These are phyloP conservation scores for Argynnis bischoffii DNA, from an alignment of 2,888 invertebrate species.

Conservation along the genomic window DNA sequence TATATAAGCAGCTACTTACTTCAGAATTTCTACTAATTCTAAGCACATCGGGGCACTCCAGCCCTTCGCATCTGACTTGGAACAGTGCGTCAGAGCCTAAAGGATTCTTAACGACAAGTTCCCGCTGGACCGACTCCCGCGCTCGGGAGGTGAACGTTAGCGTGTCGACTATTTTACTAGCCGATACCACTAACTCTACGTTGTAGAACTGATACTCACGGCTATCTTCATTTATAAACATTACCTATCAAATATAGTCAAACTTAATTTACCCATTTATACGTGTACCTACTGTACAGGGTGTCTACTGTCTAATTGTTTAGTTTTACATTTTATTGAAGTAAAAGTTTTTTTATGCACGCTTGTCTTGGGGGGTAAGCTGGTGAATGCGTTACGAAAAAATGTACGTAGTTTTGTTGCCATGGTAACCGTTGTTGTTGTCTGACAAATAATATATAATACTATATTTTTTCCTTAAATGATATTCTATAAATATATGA, in stretches of 20 bases:
- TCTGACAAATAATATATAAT: too few species aligned
- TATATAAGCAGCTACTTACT: conserved; percentile 45
- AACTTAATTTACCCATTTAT: background rate
- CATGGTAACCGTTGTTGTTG: too few species aligned
- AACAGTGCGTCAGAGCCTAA: conserved; percentile 56
- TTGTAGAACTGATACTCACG: conserved; percentile 72
- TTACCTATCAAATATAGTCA: conserved; percentile 52
- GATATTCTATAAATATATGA: too few species aligned
- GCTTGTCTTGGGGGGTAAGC: too few species aligned
- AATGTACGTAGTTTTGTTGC: too few species aligned
- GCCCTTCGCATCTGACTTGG: conserved; percentile 52
- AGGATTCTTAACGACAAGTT: conserved; percentile 61
- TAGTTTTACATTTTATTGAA: too few species aligned
- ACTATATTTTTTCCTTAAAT: too few species aligned
- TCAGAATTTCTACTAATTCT: conserved; percentile 61
- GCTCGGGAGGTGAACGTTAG: conserved; percentile 63
- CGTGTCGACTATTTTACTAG: conserved; percentile 62
- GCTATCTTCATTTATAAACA: conserved; percentile 61
- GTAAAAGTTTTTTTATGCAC: too few species aligned
- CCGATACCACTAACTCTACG: conserved; percentile 54
- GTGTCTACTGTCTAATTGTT: too few species aligned
- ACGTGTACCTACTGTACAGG: too few species aligned
- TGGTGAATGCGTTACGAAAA: too few species aligned
- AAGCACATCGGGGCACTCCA: conserved; percentile 55
- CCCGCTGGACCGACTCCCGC: conserved; percentile 61